Conservation (phyloP, 1,140 invertebrate genomes). For the Bombus pascuorum region DNA sequence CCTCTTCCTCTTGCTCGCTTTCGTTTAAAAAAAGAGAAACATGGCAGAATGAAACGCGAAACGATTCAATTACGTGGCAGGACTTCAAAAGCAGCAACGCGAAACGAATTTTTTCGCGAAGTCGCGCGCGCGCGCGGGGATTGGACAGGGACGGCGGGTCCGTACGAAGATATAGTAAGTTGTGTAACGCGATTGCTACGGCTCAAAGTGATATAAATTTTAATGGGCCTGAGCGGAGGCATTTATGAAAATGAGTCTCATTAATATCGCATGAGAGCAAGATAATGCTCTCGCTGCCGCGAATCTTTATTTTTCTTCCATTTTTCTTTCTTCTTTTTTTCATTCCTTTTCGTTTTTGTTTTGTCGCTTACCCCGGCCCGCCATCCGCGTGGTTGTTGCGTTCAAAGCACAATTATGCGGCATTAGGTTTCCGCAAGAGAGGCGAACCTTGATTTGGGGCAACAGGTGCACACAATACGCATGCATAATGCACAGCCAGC, state of each 20-base stretch:
- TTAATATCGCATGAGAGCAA: conserved; percentile 63
- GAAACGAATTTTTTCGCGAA: conserved; percentile 19
- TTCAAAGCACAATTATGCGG: conserved; percentile 69
- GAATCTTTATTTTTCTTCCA: conserved; percentile 11
- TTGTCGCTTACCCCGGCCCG: background rate
- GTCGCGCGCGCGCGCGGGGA: background rate
- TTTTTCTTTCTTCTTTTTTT: background rate
- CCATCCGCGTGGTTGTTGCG: conserved; percentile 44
- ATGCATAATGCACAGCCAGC: conserved; percentile 67
- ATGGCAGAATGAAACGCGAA: conserved; percentile 14
- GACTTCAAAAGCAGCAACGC: conserved; percentile 23
- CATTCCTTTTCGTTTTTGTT: background rate
- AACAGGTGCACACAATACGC: conserved; percentile 77
- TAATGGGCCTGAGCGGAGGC: conserved; percentile 37
- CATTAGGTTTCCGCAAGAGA: conserved; percentile 66
- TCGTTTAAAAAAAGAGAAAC: conserved; percentile 2
- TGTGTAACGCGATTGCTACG: conserved; percentile 32
- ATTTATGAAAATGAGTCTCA: conserved; percentile 65
- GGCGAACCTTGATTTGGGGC: conserved; percentile 71
- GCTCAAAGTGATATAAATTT: conserved; percentile 50
- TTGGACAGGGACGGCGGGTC: background rate
- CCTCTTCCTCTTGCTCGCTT: background rate
- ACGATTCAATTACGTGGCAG: conserved; percentile 2
- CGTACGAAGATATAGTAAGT: conserved; percentile 14
- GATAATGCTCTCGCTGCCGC: conserved; percentile 49